Conservation (phyloP, 1,140 invertebrate genomes). For the Drosophila ironensis region DNA sequence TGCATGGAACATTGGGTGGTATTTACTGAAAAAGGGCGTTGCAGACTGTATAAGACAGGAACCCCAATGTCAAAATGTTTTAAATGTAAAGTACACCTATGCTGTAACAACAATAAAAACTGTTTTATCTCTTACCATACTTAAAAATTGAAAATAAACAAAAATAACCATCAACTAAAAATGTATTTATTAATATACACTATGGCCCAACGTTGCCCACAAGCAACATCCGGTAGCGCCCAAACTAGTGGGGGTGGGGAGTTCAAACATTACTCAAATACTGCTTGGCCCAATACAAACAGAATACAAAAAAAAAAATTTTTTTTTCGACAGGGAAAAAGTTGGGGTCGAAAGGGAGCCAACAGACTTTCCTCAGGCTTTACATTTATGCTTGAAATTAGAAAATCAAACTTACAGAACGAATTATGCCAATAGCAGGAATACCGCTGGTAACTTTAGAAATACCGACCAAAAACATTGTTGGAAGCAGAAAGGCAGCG, state of each 20-base stretch:
- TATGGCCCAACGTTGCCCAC: slow-evolving; percentile 30
- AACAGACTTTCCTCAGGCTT: too few species aligned
- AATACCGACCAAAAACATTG: too few species aligned
- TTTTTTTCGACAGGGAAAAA: slow-evolving; percentile 15
- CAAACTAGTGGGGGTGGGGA: slow-evolving; percentile 21
- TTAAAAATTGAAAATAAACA: slow-evolving; percentile 1
- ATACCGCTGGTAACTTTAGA: too few species aligned
- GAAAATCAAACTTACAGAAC: too few species aligned
- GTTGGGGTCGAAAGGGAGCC: slow-evolving; percentile 19
- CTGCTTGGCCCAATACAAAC: slow-evolving; percentile 10
- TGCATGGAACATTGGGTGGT: slow-evolving; percentile 34
- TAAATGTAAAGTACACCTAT: slow-evolving; percentile 36
- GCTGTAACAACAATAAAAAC: slow-evolving; percentile 34
- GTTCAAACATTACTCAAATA: slow-evolving; percentile 12
- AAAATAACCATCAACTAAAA: slow-evolving; percentile 2
- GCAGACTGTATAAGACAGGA: slow-evolving; percentile 34
- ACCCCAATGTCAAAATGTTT: slow-evolving; percentile 32
- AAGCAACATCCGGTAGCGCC: slow-evolving; percentile 29
- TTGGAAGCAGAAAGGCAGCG: too few species aligned
- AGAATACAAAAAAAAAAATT: slow-evolving; percentile 3
- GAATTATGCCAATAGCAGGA: too few species aligned
- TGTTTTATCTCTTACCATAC: slow-evolving; percentile 8
- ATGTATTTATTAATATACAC: slow-evolving; percentile 11
- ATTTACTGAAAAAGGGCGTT: slow-evolving; percentile 36
- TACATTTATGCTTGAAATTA: too few species aligned